Evolutionary conservation across 2,888 invertebrate genomes (phyloP).

Genomic region (Opisthograptis luteolata): DNA sequence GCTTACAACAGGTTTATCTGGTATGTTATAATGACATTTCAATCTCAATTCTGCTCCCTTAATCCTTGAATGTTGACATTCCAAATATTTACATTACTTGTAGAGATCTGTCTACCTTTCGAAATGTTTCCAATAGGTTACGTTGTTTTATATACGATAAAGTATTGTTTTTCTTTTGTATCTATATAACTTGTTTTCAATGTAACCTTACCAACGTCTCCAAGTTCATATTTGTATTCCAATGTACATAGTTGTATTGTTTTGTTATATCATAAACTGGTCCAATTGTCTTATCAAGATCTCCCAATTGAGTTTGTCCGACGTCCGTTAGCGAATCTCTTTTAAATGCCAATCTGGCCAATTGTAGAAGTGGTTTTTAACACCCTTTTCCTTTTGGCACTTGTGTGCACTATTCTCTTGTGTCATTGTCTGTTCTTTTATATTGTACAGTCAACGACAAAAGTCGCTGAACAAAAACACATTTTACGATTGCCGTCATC

Average conservation of each 20-base stretch:
- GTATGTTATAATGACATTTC: constrained; percentile 11
- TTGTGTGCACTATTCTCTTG: neutral
- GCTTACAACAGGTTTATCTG: constrained; percentile 10
- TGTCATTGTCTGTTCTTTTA: too few species aligned
- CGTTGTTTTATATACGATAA: neutral
- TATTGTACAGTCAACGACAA: too few species aligned
- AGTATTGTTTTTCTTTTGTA: neutral
- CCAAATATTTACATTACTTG: constrained; percentile 14
- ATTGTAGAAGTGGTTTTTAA: constrained; percentile 19
- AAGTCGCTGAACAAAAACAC: too few species aligned
- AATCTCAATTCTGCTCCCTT: constrained; percentile 5
- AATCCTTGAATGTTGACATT: constrained; percentile 17
- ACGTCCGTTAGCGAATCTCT: constrained; percentile 19
- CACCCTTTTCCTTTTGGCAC: constrained; percentile 20
- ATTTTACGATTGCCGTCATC: too few species aligned
- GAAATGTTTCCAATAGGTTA: neutral
- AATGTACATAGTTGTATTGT: constrained; percentile 19
- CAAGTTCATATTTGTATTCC: constrained; percentile 36
- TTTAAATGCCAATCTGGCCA: constrained; percentile 28
- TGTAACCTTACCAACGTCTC: constrained; percentile 25
- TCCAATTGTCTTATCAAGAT: constrained; percentile 33
- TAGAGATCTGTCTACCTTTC: neutral
- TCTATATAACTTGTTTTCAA: neutral
- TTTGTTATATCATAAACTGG: constrained; percentile 31
- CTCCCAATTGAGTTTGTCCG: constrained; percentile 29